Base-by-base conservation (phyloP, 2,888 invertebrate genomes). In the Eucriotettix oculatus region DNA sequence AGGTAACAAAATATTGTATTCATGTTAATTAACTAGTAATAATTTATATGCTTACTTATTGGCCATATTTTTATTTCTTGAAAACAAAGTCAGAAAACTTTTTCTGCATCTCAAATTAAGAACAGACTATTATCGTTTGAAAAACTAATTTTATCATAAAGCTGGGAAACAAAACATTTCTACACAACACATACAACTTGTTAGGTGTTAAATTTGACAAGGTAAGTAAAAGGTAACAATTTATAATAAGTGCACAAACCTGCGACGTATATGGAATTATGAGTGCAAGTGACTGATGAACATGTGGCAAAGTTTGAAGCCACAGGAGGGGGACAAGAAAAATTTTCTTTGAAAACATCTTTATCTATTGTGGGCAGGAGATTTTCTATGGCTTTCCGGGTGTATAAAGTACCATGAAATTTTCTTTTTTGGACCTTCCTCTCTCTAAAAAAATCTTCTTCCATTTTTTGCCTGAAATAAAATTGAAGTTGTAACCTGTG, bases 351-450 rank as follows among this genome's bases (percentile, higher is more conserved):
- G 66, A 83, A 83, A 44, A 74, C 64, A 10, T 74, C 72, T 1
- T 76, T 70, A 0, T 77, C 69, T 0, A 81, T 75, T 41, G 71
- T 74, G 1, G 72, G 72, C 42, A 84, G 73, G 12, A 76, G 71
- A 64, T 78, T 78, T 64, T 83, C 82, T 10, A 86, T 80, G 17
- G 79, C 76, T 62, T 83, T 83, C 16, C 86, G 76, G n/a, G 86
- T 87, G 65, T 82, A 80, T 66, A 79, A 75, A 29, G 77, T 77
- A 0, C 76, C 72, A 62, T 74, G 74, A 43, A 73, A 75, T 61
- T 73, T 74, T 63, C 70, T 69, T 59, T 69, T 73, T 62, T 74
- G 73, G 48, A 48, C 48, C 12, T n/a, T 12, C 14, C 48, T 12
- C 75, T 71, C 43, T 70, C 67, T n/a, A 48, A 48, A 48, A n/a